phyloP scores from a whole-genome alignment of 2,888 invertebrate species.

The Napeogenes inachia region DNA sequence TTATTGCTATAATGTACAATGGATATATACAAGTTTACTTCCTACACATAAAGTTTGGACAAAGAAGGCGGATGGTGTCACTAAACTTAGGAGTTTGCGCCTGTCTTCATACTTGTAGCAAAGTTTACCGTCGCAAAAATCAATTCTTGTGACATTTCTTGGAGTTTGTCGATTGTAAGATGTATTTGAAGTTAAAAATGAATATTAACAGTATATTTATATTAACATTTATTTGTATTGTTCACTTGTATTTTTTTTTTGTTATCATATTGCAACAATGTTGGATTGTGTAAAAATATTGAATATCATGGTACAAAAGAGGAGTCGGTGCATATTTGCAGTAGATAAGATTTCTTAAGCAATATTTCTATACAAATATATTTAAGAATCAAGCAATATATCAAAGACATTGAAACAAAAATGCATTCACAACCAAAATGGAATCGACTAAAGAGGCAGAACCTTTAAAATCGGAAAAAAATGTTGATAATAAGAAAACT shows the following conservation, averaged over 20 bases:
- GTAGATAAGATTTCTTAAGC: background rate
- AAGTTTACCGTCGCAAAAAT: constrained; percentile 16
- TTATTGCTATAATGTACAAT: constrained; percentile 1
- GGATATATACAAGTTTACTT: constrained; percentile 10
- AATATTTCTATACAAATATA: background rate
- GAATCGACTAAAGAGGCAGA: constrained; percentile 45
- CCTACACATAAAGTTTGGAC: constrained; percentile 16
- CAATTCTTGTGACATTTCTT: background rate
- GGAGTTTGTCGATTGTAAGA: background rate
- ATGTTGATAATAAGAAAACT: constrained; percentile 45
- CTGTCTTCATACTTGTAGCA: constrained; percentile 20
- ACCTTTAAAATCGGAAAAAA: constrained; percentile 45
- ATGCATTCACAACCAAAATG: constrained; percentile 38
- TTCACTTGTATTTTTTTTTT: background rate
- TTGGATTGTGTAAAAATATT: background rate
- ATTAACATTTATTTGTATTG: constrained; percentile 9
- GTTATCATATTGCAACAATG: constrained; percentile 2
- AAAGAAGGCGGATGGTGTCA: constrained; percentile 17
- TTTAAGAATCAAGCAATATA: constrained; percentile 2
- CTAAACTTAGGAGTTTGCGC: constrained; percentile 18
- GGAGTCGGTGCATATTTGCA: background rate
- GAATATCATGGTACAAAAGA: background rate
- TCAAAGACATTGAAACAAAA: constrained; percentile 16
- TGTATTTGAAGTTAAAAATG: background rate
- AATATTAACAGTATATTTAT: constrained; percentile 8